These are phyloP conservation scores for Hoplostethus atlanticus DNA, from an alignment of 2,797 vertebrate genomes.

Conservation along the genomic window DNA sequence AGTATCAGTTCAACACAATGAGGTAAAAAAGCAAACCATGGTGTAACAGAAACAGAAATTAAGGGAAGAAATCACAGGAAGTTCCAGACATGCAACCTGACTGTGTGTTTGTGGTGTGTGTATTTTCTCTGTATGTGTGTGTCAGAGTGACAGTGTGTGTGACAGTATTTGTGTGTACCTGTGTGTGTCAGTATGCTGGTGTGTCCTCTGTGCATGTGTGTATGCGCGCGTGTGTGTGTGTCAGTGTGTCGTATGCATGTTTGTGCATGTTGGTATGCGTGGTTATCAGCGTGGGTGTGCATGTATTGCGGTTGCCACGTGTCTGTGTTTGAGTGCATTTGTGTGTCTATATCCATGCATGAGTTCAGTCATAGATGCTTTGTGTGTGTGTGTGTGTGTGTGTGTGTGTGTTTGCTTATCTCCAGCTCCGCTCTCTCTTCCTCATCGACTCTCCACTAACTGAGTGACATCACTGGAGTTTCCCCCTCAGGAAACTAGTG, in stretches of 20 bases:
- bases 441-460: slow-evolving; percentile 47
- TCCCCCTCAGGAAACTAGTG: slow-evolving; percentile 53
- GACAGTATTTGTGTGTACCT: not conserved
- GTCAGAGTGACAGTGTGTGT: slow-evolving; percentile 5
- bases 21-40: no score
- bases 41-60: no score
- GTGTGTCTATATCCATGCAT: not conserved
- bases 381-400: slow-evolving; percentile 9
- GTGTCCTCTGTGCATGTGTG: not conserved
- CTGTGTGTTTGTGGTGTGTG: no score
- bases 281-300: not conserved
- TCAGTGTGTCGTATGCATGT: not conserved
- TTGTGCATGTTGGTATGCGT: not conserved
- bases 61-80: no score
- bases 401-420: slow-evolving; percentile 22
- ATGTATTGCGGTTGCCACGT: not conserved
- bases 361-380: not conserved
- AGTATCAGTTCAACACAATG: no score
- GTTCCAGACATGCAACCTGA: no score
- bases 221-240: not conserved
- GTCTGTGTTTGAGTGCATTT: not conserved
- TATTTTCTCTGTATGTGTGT: not conserved
- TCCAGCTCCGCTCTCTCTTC: slow-evolving; percentile 43
- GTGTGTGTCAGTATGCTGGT: not conserved
- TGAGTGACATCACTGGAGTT: slow-evolving; percentile 85